Evolutionary conservation across 2,888 invertebrate genomes (phyloP), one percentile per base, ranked within the genome.

Genomic region (Drosophila subquinaria): DNA sequence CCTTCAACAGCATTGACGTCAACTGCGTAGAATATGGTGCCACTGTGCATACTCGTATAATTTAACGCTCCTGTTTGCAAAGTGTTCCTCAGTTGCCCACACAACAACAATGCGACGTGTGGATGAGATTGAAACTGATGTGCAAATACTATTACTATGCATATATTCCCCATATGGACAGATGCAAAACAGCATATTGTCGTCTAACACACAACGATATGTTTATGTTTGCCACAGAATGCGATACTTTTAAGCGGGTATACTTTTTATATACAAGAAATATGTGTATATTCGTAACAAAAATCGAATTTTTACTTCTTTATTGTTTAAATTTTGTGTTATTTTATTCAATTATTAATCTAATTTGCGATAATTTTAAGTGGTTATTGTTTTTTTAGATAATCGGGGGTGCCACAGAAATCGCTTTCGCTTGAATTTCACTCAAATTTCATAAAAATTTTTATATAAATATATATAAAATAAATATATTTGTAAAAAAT

Each of bases 41-140:
- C 45, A 56, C 56, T 57, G 45, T 57, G 56, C 56, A 45, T 6
- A 15, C 10, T 51, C 38, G 43, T 45, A 36, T 45, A 56, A 56
- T 56, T 56, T 45, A 23, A 57, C 23, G 45, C 45, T 36, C 23
- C 4, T 10, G 23, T 42, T 48, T 40, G n/a, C 30, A 36, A 45
- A 23, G 23, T 56, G 33, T 43, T 43, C 23, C n/a, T 15, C n/a
- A 4, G 33, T 10, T 45, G 56, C 56, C 35, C 45, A 45, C 56
- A 56, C 56, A 56, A 56, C 35, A 20, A 20, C 20, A 56, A 45
- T 23, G 56, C 15, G 35, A 35, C 23, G 45, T 57, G 56, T 27
- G n/a, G 36, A 51, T 45, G 15, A n/a, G 38, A 52, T 40, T 52
- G 38, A 52, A 52, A 52, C 23, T 52, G 38, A 38, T 52, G 52